Percentiles rank a stretch among this genome's conserved stretches.
phyloP scores from a whole-genome alignment of 1,140 invertebrate species.

The Periplaneta americana region DNA sequence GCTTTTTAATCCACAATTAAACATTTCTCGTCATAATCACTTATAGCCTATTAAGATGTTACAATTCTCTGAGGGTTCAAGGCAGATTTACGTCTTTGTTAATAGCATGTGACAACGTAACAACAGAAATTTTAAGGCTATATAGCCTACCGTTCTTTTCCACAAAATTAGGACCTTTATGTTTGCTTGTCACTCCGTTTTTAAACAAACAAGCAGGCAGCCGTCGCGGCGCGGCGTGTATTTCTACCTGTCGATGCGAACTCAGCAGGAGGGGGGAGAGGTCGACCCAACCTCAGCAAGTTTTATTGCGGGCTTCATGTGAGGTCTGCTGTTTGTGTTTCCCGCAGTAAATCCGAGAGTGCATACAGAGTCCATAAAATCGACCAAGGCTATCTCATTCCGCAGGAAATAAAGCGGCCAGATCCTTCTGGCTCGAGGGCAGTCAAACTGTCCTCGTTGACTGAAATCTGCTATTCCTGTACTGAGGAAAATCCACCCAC shows the following conservation, averaged over 20 bases:
- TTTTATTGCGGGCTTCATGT: background rate
- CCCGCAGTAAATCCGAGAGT: too few species aligned
- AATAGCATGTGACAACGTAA: too few species aligned
- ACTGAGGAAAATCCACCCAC: background rate
- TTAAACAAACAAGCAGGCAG: background rate
- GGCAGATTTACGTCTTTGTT: too few species aligned
- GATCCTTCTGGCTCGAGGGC: background rate
- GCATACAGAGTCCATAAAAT: background rate
- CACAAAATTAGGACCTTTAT: background rate
- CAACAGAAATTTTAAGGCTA: too few species aligned
- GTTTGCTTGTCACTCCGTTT: background rate
- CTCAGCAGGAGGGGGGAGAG: background rate
- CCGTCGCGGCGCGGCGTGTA: background rate
- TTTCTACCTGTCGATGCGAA: background rate
- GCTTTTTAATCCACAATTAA: too few species aligned
- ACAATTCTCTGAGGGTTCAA: too few species aligned
- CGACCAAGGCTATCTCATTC: background rate
- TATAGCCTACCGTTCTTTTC: background rate
- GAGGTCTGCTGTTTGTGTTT: background rate
- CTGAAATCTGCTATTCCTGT: background rate
- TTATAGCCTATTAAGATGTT: too few species aligned
- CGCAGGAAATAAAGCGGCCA: too few species aligned
- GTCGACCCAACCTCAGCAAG: background rate
- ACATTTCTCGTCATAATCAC: too few species aligned
- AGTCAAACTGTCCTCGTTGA: background rate